These are phyloP conservation scores for Anas bahamensis DNA, from an alignment of 2,797 vertebrate genomes.

Conservation along the genomic window DNA sequence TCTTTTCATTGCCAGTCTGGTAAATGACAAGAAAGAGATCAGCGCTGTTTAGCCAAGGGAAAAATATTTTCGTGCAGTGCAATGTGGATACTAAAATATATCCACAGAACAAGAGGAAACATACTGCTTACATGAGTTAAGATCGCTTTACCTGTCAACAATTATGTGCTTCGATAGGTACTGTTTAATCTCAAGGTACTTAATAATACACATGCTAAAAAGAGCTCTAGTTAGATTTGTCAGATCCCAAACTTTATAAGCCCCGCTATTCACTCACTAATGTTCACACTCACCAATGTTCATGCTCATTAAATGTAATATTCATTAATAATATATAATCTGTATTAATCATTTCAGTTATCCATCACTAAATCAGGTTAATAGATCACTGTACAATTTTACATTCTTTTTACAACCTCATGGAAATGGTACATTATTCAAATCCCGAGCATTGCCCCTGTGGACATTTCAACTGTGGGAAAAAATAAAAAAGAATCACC, in stretches of 20 bases:
- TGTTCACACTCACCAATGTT: neutral
- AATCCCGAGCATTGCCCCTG: neutral
- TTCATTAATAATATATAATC: slow-evolving; percentile 61
- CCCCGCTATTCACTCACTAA: slow-evolving; percentile 1
- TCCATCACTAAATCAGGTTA: slow-evolving; percentile 55
- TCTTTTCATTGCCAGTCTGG: neutral
- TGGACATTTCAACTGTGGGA: neutral
- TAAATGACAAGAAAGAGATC: neutral
- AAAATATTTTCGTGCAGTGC: neutral
- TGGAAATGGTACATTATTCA: slow-evolving; percentile 57
- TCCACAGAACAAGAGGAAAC: neutral
- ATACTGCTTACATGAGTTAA: neutral
- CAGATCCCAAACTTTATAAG: neutral
- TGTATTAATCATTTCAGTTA: slow-evolving; percentile 54
- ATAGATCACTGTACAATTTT: slow-evolving; percentile 50
- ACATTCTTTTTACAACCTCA: slow-evolving; percentile 57
- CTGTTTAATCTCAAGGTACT: neutral
- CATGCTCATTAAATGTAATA: slow-evolving; percentile 26
- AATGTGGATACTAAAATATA: neutral
- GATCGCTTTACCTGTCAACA: neutral
- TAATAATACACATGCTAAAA: neutral
- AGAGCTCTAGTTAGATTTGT: neutral
- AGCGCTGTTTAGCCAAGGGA: neutral
- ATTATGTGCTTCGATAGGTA: neutral
- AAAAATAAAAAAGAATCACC: neutral